Base-by-base conservation (phyloP, 2,797 vertebrate genomes). In the Pangasius krempfi region DNA sequence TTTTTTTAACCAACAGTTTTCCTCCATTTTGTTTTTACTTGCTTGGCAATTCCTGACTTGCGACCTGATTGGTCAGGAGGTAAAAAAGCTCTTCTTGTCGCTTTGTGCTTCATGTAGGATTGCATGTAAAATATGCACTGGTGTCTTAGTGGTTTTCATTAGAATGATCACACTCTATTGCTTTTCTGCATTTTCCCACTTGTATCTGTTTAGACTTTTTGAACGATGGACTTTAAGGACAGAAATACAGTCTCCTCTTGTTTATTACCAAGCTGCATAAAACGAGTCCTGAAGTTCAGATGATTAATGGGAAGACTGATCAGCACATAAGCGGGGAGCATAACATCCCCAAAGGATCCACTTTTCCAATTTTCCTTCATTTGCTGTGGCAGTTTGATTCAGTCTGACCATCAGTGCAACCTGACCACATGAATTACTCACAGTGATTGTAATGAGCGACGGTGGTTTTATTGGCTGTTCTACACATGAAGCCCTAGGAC, bases 371-470 rank as follows among this genome's bases (percentile, higher is more conserved):
- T 25, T 66, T 86, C 60, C 50, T 56, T 52, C 8, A 68, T 73
- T 76, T 62, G 44, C 64, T 62, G 70, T 1, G 22, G 22, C 12
- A 27, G 56, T 62, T 86, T 60, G 52, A 86, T 44, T 33, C n/a
- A 3, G 30, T 54, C 6, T 68, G 86, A 80, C 75, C n/a, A 0
- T 18, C 60, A 80, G 27, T n/a, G 9, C 47, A 33, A 54, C 64
- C 83, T 70, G 83, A 84, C 83, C 83, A 70, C 64, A 33, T 33
- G 30, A 52, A 37, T 20, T 54, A 22, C 83, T 54, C 64, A 7
- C 18, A 33, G 64, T 84, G 83, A 84, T 84, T n/a, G n/a, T 84
- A 84, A 70, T 68, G 47, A 54, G 22, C 37, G 83, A 70, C 9
- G 47, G 83, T 64, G n/a, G 64, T 52, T 84, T 84, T 52, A 33